Conservation (phyloP, 1,140 invertebrate genomes). For the Aricia agestis region DNA sequence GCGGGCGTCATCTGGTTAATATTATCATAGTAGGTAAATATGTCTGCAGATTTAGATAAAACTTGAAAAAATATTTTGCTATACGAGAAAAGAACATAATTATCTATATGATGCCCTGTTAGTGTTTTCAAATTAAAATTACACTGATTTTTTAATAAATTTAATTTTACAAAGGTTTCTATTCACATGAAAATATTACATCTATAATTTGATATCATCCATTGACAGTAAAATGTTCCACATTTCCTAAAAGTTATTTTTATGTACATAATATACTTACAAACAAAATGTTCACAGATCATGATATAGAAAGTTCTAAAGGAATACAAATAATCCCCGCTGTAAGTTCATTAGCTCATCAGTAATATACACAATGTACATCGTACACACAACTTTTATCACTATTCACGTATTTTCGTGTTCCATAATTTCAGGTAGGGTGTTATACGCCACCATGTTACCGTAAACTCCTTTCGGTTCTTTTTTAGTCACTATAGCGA, state of each 20-base stretch:
- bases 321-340: slow-evolving; percentile 55
- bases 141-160: slow-evolving; percentile 51
- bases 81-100: too few species aligned
- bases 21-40: too few species aligned
- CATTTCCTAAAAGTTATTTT: slow-evolving; percentile 2
- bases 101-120: too few species aligned
- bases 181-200: slow-evolving; percentile 65
- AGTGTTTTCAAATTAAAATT: too few species aligned
- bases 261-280: slow-evolving; percentile 9
- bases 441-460: slow-evolving; percentile 74
- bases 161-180: slow-evolving; percentile 65
- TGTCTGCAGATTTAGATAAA: too few species aligned
- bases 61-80: too few species aligned
- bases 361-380: slow-evolving; percentile 20
- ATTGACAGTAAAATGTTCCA: slow-evolving; percentile 25
- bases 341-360: slow-evolving; percentile 27
- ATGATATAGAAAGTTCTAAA: slow-evolving; percentile 12
- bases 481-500: slow-evolving; percentile 73
- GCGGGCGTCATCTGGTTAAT: too few species aligned
- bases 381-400: slow-evolving; percentile 17
- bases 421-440: slow-evolving; percentile 69
- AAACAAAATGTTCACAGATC: neutral
- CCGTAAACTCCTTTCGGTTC: slow-evolving; percentile 62
- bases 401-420: slow-evolving; percentile 51
- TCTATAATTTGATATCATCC: slow-evolving; percentile 64